A percentile compares a stretch with the other conserved stretches of the same genome.
Conservation (phyloP, 2,113 vertebrate species). For the Ifrita kowaldi region DNA sequence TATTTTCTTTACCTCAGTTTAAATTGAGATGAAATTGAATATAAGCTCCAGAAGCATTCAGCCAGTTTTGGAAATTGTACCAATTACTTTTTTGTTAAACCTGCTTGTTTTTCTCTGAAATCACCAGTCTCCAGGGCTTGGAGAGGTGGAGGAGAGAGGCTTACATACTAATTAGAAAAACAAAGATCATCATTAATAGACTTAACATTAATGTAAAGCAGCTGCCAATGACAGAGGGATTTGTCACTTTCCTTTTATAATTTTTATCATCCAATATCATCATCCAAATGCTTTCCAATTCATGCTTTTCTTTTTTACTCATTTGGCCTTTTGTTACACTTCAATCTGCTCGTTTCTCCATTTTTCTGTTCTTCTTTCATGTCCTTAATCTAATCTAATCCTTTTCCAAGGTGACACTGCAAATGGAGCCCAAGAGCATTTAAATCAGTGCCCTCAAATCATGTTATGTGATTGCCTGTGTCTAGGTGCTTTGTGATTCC, state of each 20-base stretch:
- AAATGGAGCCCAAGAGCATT: background rate
- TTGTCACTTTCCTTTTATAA: background rate
- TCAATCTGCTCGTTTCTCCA: background rate
- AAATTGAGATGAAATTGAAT: background rate
- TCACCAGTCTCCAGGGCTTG: background rate
- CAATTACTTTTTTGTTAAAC: constrained; percentile 19
- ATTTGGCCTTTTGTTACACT: background rate
- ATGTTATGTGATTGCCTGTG: background rate
- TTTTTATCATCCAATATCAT: background rate
- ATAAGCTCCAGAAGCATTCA: background rate
- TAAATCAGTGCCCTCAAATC: background rate
- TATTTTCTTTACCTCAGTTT: background rate
- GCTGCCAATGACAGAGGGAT: background rate
- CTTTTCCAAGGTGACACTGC: constrained; percentile 26
- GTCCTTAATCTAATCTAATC: constrained; percentile 32
- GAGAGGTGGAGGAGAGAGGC: background rate
- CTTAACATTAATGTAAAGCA: background rate
- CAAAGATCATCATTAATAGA: background rate
- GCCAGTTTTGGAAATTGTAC: background rate
- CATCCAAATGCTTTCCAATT: background rate
- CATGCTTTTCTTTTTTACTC: background rate
- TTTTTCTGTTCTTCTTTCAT: constrained; percentile 25
- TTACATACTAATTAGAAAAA: constrained; percentile 16
- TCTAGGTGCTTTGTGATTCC: background rate
- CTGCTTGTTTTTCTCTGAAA: background rate